Base-by-base conservation (phyloP, 2,888 invertebrate species). In the Gryllus longicercus region DNA sequence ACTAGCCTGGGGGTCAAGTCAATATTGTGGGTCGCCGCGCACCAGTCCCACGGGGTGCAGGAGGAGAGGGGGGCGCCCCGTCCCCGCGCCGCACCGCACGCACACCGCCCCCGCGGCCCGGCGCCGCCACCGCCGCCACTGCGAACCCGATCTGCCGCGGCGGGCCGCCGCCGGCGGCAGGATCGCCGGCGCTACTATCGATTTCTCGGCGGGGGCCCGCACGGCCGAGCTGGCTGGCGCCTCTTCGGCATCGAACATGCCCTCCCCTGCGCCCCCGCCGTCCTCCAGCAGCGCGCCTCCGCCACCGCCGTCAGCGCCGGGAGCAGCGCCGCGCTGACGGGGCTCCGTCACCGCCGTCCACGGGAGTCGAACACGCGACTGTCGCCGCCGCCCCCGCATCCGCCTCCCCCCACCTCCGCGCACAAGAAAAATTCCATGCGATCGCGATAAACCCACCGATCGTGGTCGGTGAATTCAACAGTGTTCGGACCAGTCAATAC, bases 71-170 rank as follows among this genome's bases (percentile, higher is more conserved):
- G 63, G n/a, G 21, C 51, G 2, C 88, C 88, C 87, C 88, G 88
- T 38, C 38, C 88, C 88, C 87, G 86, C 86, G 87, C 86, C 85
- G 86, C 87, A 84, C 38, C 38, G 83, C 75, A 87, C 88, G 88
- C 88, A 87, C 88, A 87, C 88, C 87, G 18, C 87, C 87, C 88
- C 88, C 88, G 89, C 88, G 87, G 90, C 90, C 90, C 90, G 90
- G 90, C 90, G 88, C 88, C 89, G 38, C 38, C 38, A 38, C 38
- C 38, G 38, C 38, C 38, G 38, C 38, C 38, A 38, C 38, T 87
- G 85, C 84, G 84, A 84, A 84, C 85, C 84, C 88, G 87, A 88
- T 88, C 87, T 89, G 88, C 88, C 89, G 87, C 89, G 88, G 87
- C 87, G 86, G 86, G 87, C 88, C 87, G 86, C 86, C 86, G 88